Base-by-base conservation (phyloP, 2,113 vertebrate species). In the Ictalurus punctatus region DNA sequence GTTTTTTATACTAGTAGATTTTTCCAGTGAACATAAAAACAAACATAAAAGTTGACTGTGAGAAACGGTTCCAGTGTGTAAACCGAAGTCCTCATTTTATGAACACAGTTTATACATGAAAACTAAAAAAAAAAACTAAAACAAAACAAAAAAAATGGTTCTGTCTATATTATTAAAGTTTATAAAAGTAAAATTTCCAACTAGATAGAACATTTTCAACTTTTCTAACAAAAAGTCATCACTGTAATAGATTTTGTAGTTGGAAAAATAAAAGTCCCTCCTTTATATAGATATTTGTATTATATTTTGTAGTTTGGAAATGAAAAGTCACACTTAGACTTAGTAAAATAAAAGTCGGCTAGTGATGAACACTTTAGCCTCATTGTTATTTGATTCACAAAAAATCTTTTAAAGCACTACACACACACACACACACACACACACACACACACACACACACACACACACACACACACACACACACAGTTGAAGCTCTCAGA, bases 211-310 rank as follows among this genome's bases (percentile, higher is more conserved):
- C 21, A 14, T 23, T 78, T 48, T 78, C 1, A 13, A 78, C 4
- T 14, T 76, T 25, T 76, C 7, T 44, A 44, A 40, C 56, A 89
- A 79, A 21, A 76, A 44, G 52, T 59, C 71, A 84, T 79, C 82
- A n/a, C 54, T 58, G 37, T 37, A 86, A 86, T 69, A 34, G 16
- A 48, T 44, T 40, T 19, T 85, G 14, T 48, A 21, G 25, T 30
- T 85, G 25, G 13, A 69, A 71, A 71, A 69, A 85, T 85, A 67
- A 84, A 84, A 71, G 27, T 71, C 10, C 40, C 8, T 54, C 37
- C 16, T 48, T 65, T 17, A 44, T 17, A 44, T 54, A 40, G 59
- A 84, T 8, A 67, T 40, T 76, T 76, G 0, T 23, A 10, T 23
- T 23, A 74, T 74, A 74, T 23, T 74, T 21, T 73, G 71, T 16